A percentile compares a stretch with the other conserved stretches of the same genome.
These are phyloP conservation scores for Lethenteron camtschaticum DNA, from an alignment of 2,113 vertebrate species.

Conservation along the genomic window DNA sequence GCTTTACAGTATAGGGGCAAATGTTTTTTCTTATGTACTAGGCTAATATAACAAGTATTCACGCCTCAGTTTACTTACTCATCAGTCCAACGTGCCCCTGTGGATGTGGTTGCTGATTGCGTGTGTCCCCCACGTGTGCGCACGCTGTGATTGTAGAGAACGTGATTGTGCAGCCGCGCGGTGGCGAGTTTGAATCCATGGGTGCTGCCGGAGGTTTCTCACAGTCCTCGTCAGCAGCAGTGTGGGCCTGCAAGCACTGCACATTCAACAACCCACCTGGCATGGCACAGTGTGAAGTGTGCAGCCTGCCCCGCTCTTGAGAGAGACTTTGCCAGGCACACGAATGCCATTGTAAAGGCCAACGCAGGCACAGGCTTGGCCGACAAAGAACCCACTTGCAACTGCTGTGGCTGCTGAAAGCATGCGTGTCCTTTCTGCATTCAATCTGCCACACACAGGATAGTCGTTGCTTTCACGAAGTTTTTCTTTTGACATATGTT, in stretches of 20 bases:
- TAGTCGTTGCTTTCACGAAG: no score
- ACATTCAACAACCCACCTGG: constrained; percentile 97
- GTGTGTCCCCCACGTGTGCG: background rate
- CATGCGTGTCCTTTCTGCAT: no score
- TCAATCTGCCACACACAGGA: no score
- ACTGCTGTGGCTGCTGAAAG: no score
- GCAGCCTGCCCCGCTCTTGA: constrained; percentile 69
- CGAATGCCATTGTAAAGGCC: no score
- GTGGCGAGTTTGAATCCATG: constrained; percentile 48
- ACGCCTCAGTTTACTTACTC: background rate
- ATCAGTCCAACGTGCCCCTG: background rate
- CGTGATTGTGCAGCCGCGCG: constrained; percentile 52
- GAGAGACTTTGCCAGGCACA: no score
- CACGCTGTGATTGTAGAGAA: constrained; percentile 32
- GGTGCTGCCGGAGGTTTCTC: constrained; percentile 30
- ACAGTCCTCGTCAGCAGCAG: constrained; percentile 31
- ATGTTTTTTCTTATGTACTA: background rate
- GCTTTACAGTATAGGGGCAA: background rate
- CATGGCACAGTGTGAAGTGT: constrained; percentile 94
- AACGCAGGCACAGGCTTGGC: no score
- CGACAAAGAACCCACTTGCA: no score
- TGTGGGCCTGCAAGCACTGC: constrained; percentile 95
- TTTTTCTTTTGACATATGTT: no score
- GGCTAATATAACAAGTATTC: background rate
- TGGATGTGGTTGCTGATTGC: background rate